These are phyloP conservation scores for Metopia argyrocephala DNA, from an alignment of 2,888 invertebrate species.

Conservation along the genomic window DNA sequence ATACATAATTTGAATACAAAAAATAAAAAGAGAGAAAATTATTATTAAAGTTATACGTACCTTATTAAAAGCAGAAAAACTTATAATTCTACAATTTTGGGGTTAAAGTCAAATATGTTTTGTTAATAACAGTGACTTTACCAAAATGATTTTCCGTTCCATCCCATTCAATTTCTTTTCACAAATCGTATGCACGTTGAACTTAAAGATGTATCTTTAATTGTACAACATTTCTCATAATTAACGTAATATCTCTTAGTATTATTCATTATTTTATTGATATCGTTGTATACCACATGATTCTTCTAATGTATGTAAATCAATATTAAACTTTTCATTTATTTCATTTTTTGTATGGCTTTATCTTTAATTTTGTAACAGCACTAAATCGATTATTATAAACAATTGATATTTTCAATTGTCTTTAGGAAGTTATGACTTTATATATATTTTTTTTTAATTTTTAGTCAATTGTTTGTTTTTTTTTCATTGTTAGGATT, in stretches of 20 bases:
- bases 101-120: background rate
- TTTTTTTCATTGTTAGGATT: background rate
- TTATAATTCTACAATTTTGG: background rate
- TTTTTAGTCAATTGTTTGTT: background rate
- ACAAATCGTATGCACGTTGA: background rate
- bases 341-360: too few relatives aligned
- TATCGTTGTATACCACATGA: too few relatives aligned
- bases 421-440: slow-evolving; percentile 12
- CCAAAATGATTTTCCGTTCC: background rate
- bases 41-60: background rate
- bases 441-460: background rate
- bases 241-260: too few relatives aligned
- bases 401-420: too few relatives aligned
- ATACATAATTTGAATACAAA: background rate
- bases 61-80: background rate
- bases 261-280: too few relatives aligned
- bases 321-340: too few relatives aligned
- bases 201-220: background rate
- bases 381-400: too few relatives aligned
- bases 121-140: background rate
- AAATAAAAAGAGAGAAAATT: background rate
- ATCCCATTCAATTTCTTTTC: background rate
- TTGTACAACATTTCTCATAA: too few relatives aligned
- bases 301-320: too few relatives aligned
- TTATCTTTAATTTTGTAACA: too few relatives aligned